Percentiles rank a stretch among this genome's conserved stretches.
phyloP scores from a whole-genome alignment of 64 coral and sea anemone genomes.

The Stichodactyla helianthus region DNA sequence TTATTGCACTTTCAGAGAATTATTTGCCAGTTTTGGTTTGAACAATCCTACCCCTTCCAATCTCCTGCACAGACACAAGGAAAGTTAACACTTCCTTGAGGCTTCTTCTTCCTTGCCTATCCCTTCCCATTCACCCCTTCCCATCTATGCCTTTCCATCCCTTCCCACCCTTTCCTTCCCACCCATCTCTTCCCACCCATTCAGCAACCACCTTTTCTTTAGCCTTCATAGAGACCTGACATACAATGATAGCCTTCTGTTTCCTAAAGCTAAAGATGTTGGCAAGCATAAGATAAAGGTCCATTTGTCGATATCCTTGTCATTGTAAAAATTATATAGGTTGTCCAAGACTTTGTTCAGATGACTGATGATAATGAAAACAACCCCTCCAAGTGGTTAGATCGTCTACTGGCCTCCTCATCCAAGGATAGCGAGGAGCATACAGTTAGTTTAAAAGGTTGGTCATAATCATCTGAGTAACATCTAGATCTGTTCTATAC shows the following conservation, averaged over 20 bases:
- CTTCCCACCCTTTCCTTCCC: too few relatives aligned
- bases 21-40: neutral
- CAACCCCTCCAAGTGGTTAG: constrained; percentile 47
- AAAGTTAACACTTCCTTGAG: too few relatives aligned
- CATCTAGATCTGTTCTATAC: neutral
- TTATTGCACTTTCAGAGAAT: neutral
- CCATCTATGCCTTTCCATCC: too few relatives aligned
- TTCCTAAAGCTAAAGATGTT: too few relatives aligned
- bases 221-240: too few relatives aligned
- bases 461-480: neutral
- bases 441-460: constrained; percentile 52
- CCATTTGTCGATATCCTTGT: neutral
- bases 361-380: constrained; percentile 43
- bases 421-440: constrained; percentile 67
- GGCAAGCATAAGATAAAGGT: neutral
- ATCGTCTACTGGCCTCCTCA: constrained; percentile 41
- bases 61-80: too few relatives aligned
- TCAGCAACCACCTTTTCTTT: too few relatives aligned
- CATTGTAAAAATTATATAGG: neutral
- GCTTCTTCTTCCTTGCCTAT: too few relatives aligned
- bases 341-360: constrained; percentile 72
- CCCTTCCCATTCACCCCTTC: too few relatives aligned
- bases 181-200: too few relatives aligned
- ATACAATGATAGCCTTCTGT: too few relatives aligned
- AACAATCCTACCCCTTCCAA: too few relatives aligned